Evolutionary conservation across 2,113 vertebrate genomes (phyloP).

Genomic region (Hyperoodon ampullatus): DNA sequence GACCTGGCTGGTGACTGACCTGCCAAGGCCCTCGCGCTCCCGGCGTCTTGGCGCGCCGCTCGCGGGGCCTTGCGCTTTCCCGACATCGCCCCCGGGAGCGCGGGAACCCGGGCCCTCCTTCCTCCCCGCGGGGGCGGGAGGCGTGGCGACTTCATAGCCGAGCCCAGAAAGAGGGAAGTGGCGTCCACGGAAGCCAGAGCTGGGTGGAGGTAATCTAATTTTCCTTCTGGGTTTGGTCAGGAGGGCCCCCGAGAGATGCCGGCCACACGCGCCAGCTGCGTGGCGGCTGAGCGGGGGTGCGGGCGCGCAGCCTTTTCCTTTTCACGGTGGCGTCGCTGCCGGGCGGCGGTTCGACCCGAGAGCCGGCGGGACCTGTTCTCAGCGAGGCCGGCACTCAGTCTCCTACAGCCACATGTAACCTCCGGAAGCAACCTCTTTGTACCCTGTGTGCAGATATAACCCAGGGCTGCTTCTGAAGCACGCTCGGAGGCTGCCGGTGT

Average conservation of each 20-base stretch:
- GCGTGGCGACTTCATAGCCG: neutral
- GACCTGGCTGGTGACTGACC: fast-evolving
- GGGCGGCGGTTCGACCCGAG: neutral
- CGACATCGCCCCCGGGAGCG: neutral
- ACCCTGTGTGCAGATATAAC: neutral
- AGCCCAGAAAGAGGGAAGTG: neutral
- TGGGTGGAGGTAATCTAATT: neutral
- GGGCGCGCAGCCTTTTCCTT: neutral
- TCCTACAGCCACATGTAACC: neutral
- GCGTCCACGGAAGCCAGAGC: neutral
- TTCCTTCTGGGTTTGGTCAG: neutral
- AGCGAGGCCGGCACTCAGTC: neutral
- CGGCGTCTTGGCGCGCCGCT: neutral
- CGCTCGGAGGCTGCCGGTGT: neutral
- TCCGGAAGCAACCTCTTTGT: neutral
- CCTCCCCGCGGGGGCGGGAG: neutral
- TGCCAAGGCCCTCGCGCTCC: no score
- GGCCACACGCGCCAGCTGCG: neutral
- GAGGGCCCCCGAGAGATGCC: neutral
- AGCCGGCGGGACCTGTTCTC: neutral
- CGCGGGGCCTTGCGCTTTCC: neutral
- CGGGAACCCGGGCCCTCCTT: no score
- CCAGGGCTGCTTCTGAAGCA: neutral
- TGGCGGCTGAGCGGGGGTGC: neutral
- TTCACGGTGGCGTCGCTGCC: neutral